Evolutionary conservation across 2,113 vertebrate genomes (phyloP), one percentile per base, ranked within the genome.

Genomic region (Tachysurus fulvidraco): DNA sequence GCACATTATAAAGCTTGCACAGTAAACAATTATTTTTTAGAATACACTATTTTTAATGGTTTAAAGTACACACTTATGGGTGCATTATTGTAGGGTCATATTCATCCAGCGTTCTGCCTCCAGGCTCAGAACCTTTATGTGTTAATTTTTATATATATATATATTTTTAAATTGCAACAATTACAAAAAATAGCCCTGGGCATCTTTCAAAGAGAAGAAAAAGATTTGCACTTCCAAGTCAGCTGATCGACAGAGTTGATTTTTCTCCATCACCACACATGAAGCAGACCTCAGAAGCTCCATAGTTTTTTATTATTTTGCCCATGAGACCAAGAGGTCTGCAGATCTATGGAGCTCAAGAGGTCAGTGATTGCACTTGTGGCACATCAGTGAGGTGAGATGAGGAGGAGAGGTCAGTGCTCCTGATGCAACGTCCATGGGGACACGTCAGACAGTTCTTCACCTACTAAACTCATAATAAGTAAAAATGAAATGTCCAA

Each of bases 371-470:
- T 64, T 85, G 82, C 84, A 89, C 90, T 67, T 65, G 90, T 89
- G 90, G 88, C 81, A 86, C 69, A 83, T 87, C 74, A 87, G 84
- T 83, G 86, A 92, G 90, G 80, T 86, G 83, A 86, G 92, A 69
- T 93, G 90, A 88, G 92, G 73, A 91, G 83, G 88, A 93, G 88
- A 93, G 93, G 91, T 95, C 93, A 95, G 91, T 81, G 94, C 94
- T 93, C 88, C 90, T 86, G 85, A 91, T 94, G 94, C 94, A 86
- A 90, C 93, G 92, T 83, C 92, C 90, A 83, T 71, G 89, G 91
- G 93, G 93, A 93, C 91, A 92, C 85, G 92, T 94, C 93, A 94
- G 92, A 93, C 78, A 93, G 91, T 94, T 94, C 83, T 93, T 92
- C 89, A 90, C 8, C 6, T 94, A 91, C 94, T 92, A 92, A 89